Base-by-base conservation (phyloP, 2,113 vertebrate species). In the Elephantulus edwardii region DNA sequence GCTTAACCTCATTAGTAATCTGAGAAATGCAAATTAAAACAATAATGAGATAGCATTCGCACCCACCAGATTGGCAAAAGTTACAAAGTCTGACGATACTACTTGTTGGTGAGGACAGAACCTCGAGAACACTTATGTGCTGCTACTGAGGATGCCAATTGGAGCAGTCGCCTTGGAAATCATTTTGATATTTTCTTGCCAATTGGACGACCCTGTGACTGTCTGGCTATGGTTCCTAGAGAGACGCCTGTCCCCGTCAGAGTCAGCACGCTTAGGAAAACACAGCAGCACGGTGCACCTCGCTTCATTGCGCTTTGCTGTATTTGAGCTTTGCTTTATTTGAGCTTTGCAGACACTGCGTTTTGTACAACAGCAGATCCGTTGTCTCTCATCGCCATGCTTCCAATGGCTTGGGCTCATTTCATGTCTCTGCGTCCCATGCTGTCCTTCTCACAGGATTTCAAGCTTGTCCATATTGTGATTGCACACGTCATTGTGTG, bases 21-120 rank as follows among this genome's bases (percentile, higher is more conserved):
- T 76, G 76, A 93, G 95, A 96, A 96, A 96, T 96, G 96, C 96
- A 96, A 96, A 96, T 96, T 95, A 92, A 95, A 93, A 95, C 96
- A 93, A 93, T 95, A 95, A 96, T 95, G 94, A 96, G 94, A 96
- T 93, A 28, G 92, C 94, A 93, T 94, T 96, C 93, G 93, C 94
- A 94, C 96, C 85, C 95, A 86, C 95, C 95, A 96, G 95, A 96
- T 91, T 96, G 96, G 90, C 90, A 26, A 91, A 95, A 94, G 93
- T 94, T 83, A 54, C 10, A 4, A 92, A 93, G 94, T 94, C 96
- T 96, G 96, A 94, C 90, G 44, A 4, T 10, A 42, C 94, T 96
- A 96, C 96, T 96, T 96, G 96, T 96, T 96, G 95, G 92, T 82
- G 82, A 88, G 92, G 56, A 56, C 9, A 56, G 87, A 38, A 83